phyloP scores from a whole-genome alignment of 2,113 vertebrate genomes.

The Nothoprocta perdicaria region DNA sequence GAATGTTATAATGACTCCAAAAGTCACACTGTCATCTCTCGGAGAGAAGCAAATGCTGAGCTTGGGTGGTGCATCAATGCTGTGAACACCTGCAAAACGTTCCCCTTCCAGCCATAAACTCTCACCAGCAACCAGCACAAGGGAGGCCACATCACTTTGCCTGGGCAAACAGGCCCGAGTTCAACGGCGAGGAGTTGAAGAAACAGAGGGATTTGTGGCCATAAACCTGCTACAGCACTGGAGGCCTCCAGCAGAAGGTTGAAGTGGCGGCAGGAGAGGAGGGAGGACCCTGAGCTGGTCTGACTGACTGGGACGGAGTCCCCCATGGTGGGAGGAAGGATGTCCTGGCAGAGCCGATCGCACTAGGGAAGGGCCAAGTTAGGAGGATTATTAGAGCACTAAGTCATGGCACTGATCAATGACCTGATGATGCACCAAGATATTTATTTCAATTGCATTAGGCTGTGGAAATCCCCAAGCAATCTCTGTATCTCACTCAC shows the following conservation, averaged over 20 bases:
- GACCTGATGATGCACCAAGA: not conserved
- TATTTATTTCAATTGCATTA: not conserved
- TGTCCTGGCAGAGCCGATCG: not conserved
- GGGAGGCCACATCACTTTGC: not conserved
- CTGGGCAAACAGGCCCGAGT: not conserved
- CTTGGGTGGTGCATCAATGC: not conserved
- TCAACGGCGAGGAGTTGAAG: not conserved
- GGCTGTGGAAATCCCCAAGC: not conserved
- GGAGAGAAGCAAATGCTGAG: not conserved
- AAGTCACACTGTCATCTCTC: not conserved
- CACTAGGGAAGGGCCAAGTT: constrained; percentile 11
- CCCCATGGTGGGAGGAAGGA: not conserved
- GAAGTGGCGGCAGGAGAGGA: not conserved
- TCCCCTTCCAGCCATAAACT: not conserved
- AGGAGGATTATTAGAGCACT: not conserved
- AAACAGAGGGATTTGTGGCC: not conserved
- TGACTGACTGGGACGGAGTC: not conserved
- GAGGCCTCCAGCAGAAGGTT: not conserved
- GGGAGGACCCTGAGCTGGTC: not conserved
- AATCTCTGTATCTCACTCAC: not conserved
- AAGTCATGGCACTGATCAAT: not conserved
- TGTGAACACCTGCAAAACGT: not conserved
- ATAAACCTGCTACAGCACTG: not conserved
- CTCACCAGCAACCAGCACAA: not conserved
- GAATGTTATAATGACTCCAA: not conserved